phyloP scores from a whole-genome alignment of 2,113 vertebrate genomes.

The Zootoca vivipara region DNA sequence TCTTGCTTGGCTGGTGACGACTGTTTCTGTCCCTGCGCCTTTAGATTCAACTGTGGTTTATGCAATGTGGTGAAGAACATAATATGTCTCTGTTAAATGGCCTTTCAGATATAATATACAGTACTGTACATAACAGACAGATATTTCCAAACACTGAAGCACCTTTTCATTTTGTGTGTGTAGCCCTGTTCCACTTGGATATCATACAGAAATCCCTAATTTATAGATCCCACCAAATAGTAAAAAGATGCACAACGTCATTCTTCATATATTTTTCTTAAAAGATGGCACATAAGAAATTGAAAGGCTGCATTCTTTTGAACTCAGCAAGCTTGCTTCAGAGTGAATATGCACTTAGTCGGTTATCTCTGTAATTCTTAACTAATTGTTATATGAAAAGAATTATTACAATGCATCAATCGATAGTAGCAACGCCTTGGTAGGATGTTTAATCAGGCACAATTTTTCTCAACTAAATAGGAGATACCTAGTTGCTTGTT shows the following conservation, averaged over 20 bases:
- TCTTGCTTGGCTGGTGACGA: slow-evolving; percentile 23
- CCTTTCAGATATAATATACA: slow-evolving; percentile 17
- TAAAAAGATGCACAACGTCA: not conserved
- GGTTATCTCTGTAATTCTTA: not conserved
- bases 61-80: slow-evolving; percentile 16
- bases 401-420: not conserved
- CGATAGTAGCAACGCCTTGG: not conserved
- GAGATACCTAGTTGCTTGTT: not conserved
- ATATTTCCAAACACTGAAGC: slow-evolving; percentile 7
- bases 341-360: not conserved
- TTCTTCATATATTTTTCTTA: not conserved
- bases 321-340: not conserved
- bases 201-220: not conserved
- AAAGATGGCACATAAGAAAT: not conserved
- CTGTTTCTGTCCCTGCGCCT: slow-evolving; percentile 16
- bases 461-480: not conserved
- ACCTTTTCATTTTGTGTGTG: not conserved
- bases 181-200: not conserved
- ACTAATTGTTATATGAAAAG: not conserved
- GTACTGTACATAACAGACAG: not conserved
- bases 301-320: not conserved
- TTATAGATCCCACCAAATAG: not conserved
- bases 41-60: slow-evolving; percentile 31
- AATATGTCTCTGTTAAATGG: slow-evolving; percentile 27
- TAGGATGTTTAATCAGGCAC: slow-evolving; percentile 10